These are phyloP conservation scores for Brenthis daphne DNA, from an alignment of 2,888 invertebrate species.

Conservation along the genomic window DNA sequence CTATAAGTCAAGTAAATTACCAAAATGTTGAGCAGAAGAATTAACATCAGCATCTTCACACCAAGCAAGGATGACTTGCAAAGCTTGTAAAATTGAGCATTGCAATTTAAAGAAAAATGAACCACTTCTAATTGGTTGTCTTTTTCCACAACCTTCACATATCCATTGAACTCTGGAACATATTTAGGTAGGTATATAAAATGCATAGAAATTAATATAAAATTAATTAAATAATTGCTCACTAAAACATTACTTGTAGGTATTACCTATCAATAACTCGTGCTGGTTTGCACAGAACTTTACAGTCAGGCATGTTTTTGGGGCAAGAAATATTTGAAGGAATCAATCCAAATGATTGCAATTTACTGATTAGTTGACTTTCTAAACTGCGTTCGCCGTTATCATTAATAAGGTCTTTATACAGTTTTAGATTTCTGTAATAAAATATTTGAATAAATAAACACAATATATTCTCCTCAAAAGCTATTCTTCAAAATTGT, in stretches of 20 bases:
- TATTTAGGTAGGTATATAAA: background rate
- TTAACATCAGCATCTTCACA: conserved; percentile 83
- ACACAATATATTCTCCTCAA: background rate
- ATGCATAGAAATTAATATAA: background rate
- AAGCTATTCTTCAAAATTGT: background rate
- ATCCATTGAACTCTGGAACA: conserved; percentile 66
- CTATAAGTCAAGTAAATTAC: conserved; percentile 55
- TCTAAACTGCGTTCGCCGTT: conserved; percentile 56
- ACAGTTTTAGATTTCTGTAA: conserved; percentile 64
- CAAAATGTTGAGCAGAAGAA: conserved; percentile 76
- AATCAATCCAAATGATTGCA: conserved; percentile 63
- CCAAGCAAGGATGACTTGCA: conserved; percentile 85
- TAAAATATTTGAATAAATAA: conserved; percentile 17
- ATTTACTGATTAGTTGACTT: conserved; percentile 56
- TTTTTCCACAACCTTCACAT: conserved; percentile 65
- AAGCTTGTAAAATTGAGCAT: conserved; percentile 82
- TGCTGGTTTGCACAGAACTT: conserved; percentile 58
- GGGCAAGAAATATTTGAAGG: conserved; percentile 56
- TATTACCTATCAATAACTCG: conserved; percentile 69
- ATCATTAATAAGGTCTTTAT: conserved; percentile 54
- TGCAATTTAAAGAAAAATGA: conserved; percentile 85
- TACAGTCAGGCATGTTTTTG: conserved; percentile 55
- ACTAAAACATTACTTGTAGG: background rate
- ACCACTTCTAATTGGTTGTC: conserved; percentile 62
- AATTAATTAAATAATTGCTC: conserved; percentile 15